Evolutionary conservation across 2,888 invertebrate genomes (phyloP).

Genomic region (Flexamia atlantica): DNA sequence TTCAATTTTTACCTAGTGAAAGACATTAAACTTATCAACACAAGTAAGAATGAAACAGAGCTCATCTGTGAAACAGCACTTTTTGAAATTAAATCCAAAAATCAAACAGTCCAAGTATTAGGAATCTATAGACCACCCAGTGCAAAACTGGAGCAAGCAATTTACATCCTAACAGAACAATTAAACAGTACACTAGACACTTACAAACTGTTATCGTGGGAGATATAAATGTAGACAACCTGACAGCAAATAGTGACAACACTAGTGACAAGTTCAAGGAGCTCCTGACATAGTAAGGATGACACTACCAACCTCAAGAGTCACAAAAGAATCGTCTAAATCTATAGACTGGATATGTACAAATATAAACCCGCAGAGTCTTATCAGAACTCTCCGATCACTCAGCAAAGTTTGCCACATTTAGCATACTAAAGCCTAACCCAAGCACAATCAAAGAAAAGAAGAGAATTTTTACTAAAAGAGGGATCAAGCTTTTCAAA

Average conservation of each 20-base stretch:
- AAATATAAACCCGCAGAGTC: neutral
- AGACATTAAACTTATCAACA: no score
- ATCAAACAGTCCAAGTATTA: no score
- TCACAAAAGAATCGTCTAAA: neutral
- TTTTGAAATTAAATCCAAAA: no score
- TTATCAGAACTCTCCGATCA: neutral
- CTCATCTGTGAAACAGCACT: no score
- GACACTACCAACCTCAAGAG: slow-evolving; percentile 2
- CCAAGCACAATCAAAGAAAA: neutral
- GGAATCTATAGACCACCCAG: no score
- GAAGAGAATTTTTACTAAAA: slow-evolving; percentile 4
- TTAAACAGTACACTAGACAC: neutral
- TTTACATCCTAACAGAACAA: neutral
- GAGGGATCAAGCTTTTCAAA: neutral
- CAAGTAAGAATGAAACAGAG: no score
- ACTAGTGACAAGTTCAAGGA: neutral
- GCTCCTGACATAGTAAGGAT: slow-evolving; percentile 17
- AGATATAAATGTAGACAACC: slow-evolving; percentile 18
- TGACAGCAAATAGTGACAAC: neutral
- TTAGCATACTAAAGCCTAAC: neutral
- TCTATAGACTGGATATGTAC: slow-evolving; percentile 28
- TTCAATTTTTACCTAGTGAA: no score
- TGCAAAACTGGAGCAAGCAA: no score
- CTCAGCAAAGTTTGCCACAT: neutral
- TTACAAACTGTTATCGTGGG: slow-evolving; percentile 12